A percentile compares a stretch with the other conserved stretches of the same genome.
Evolutionary conservation across 2,888 invertebrate genomes (phyloP).

Genomic region (Drosophila emarginata): DNA sequence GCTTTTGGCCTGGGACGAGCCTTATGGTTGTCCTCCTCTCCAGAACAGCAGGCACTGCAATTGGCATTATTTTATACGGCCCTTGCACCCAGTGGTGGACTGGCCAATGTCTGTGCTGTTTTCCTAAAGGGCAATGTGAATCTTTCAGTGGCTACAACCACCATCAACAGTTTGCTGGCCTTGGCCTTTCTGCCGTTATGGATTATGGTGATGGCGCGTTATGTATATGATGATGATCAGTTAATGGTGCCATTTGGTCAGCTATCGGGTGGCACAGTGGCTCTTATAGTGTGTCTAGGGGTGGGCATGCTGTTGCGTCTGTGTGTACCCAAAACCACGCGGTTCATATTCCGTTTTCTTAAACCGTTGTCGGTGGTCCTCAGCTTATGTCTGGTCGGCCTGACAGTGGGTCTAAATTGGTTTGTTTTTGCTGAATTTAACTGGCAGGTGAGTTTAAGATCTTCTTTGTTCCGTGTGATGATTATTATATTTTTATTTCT

Average conservation of each 20-base stretch:
- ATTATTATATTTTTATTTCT: constrained; percentile 83
- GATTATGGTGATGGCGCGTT: constrained; percentile 91
- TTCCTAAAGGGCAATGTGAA: constrained; percentile 95
- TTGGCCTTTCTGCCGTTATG: constrained; percentile 94
- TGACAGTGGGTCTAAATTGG: constrained; percentile 91
- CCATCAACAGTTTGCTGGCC: constrained; percentile 91
- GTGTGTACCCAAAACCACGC: constrained; percentile 86
- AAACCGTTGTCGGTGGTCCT: constrained; percentile 91
- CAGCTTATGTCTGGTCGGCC: constrained; percentile 89
- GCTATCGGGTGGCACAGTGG: constrained; percentile 88
- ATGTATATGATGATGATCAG: constrained; percentile 87
- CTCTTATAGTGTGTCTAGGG: constrained; percentile 87
- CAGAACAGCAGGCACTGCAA: constrained; percentile 86
- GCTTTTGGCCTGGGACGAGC: constrained; percentile 50
- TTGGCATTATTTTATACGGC: constrained; percentile 93
- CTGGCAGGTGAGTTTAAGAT: constrained; percentile 81
- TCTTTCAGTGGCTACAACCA: constrained; percentile 95
- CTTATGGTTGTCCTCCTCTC: constrained; percentile 83
- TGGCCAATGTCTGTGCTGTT: constrained; percentile 96
- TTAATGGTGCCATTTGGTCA: constrained; percentile 87
- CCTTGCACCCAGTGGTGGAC: constrained; percentile 93
- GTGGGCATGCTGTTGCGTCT: constrained; percentile 87
- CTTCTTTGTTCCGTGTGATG: background rate
- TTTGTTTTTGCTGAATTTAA: constrained; percentile 90
- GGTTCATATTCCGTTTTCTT: constrained; percentile 88